These are phyloP conservation scores for Caiman crocodilus DNA, from an alignment of 2,797 vertebrate species.

Conservation along the genomic window DNA sequence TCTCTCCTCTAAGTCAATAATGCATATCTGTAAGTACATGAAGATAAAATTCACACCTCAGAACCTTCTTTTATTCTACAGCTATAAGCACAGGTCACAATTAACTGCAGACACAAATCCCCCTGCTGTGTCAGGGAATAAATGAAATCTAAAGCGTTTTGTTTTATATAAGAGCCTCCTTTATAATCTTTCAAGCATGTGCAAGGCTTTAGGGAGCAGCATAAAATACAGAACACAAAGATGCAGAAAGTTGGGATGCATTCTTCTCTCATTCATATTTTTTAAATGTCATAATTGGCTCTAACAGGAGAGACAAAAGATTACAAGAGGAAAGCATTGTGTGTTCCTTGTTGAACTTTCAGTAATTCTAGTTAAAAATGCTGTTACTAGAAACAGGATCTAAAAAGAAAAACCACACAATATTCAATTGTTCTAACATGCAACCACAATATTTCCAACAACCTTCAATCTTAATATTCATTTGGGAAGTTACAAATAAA, in stretches of 20 bases:
- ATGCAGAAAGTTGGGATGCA: not conserved
- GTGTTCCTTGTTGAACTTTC: not conserved
- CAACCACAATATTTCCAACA: not conserved
- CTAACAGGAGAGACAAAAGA: not conserved
- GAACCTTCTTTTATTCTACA: not conserved
- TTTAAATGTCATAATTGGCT: constrained; percentile 22
- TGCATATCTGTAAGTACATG: not conserved
- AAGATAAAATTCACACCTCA: not conserved
- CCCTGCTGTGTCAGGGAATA: not conserved
- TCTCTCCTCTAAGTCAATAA: not conserved
- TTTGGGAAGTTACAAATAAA: constrained; percentile 26
- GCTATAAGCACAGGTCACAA: constrained; percentile 11
- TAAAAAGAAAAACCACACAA: constrained; percentile 10
- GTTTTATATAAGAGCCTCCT: not conserved
- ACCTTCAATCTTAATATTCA: constrained; percentile 1
- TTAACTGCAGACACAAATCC: not conserved
- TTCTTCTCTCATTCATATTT: constrained; percentile 10
- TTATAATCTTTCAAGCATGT: constrained; percentile 3
- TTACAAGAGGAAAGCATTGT: constrained; percentile 37
- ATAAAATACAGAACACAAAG: constrained; percentile 14
- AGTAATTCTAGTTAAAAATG: constrained; percentile 55
- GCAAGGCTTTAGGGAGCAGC: constrained; percentile 24
- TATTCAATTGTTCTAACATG: not conserved
- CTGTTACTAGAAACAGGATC: constrained; percentile 21
- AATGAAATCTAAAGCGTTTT: not conserved